A percentile compares a stretch with the other conserved stretches of the same genome.
These are phyloP conservation scores for Eristalis pertinax DNA, from an alignment of 2,888 invertebrate species.

Conservation along the genomic window DNA sequence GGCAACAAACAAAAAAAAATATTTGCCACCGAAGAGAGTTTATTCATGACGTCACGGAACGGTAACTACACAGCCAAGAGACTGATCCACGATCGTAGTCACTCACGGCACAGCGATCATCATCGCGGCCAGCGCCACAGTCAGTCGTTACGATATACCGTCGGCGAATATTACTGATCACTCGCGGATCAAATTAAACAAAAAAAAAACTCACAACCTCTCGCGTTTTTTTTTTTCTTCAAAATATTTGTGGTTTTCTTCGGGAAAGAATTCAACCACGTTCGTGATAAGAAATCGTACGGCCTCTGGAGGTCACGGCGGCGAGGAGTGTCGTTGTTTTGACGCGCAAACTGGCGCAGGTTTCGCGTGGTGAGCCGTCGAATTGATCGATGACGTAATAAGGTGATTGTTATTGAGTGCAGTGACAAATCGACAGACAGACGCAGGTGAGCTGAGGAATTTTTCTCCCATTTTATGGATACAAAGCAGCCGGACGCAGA, in stretches of 20 bases:
- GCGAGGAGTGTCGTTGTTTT: neutral
- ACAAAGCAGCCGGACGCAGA: conserved; percentile 30
- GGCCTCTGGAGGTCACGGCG: neutral
- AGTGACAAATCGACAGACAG: conserved; percentile 12
- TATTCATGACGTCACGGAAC: conserved; percentile 60
- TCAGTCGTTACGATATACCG: conserved; percentile 49
- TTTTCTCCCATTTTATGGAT: conserved; percentile 60
- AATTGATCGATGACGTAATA: conserved; percentile 45
- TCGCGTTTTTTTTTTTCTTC: neutral
- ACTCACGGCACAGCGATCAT: conserved; percentile 18
- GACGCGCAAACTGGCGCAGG: neutral
- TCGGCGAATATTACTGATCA: conserved; percentile 36
- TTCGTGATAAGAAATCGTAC: conserved; percentile 24
- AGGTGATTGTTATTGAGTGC: neutral
- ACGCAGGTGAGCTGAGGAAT: conserved; percentile 13
- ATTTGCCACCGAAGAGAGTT: conserved; percentile 47
- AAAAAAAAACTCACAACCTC: neutral
- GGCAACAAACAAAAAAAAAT: conserved; percentile 70
- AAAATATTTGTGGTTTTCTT: neutral
- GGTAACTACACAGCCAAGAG: conserved; percentile 40
- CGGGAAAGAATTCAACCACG: neutral
- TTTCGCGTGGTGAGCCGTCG: neutral
- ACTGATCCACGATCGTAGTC: conserved; percentile 21
- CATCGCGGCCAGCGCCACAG: neutral
- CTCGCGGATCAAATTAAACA: conserved; percentile 20